Conservation (phyloP, 2,888 invertebrate genomes). For the Ichneumoninae sp. region DNA sequence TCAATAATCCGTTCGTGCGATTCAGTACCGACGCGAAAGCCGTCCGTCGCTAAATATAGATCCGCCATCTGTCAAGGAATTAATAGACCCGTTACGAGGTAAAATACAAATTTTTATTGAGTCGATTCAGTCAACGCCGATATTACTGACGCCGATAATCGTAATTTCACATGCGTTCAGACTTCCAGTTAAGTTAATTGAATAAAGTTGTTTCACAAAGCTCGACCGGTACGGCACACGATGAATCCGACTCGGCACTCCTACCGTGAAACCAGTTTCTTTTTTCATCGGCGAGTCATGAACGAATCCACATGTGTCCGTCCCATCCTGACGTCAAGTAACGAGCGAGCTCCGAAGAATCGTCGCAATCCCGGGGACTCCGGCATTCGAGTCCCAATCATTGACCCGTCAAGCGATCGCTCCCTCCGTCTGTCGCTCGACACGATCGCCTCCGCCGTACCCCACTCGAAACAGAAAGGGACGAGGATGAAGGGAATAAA, state of each 20-base stretch:
- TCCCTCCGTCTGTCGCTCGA: conserved; percentile 41
- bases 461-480: conserved; percentile 38
- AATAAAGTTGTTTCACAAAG: conserved; percentile 16
- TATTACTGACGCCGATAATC: conserved; percentile 25
- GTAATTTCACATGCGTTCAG: neutral
- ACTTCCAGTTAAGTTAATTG: conserved; percentile 36
- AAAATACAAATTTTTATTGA: conserved; percentile 18
- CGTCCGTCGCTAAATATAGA: neutral
- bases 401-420: conserved; percentile 63
- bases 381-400: conserved; percentile 64
- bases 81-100: conserved; percentile 12
- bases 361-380: conserved; percentile 30
- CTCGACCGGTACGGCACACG: conserved; percentile 18
- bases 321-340: conserved; percentile 12
- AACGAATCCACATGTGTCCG: conserved; percentile 12
- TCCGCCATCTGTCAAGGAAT: neutral
- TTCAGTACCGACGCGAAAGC: neutral
- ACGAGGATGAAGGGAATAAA: conserved; percentile 24
- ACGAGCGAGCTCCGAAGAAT: conserved; percentile 38
- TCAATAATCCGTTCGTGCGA: too few relatives aligned
- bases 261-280: conserved; percentile 70
- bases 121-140: conserved; percentile 13
- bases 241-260: conserved; percentile 30
- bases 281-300: conserved; percentile 4
- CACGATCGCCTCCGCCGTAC: conserved; percentile 46